Evolutionary conservation across 2,113 vertebrate species (phyloP).

Genomic region (Muscicapa adusta): DNA sequence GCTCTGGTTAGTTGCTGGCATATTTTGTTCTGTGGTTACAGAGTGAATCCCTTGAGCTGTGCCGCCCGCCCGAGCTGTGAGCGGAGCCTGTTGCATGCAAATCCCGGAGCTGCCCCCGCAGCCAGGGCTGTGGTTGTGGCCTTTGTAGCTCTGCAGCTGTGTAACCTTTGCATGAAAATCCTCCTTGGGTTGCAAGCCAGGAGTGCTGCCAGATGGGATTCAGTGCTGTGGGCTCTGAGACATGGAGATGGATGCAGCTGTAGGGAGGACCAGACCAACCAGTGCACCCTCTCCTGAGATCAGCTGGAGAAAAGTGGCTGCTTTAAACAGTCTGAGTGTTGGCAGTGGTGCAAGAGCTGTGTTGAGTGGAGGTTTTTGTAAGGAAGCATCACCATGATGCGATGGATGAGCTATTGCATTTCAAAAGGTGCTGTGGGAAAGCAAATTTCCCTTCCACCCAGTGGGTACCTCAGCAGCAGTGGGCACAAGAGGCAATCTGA

Average conservation of each 20-base stretch:
- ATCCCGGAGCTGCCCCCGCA: background rate
- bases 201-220: background rate
- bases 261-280: background rate
- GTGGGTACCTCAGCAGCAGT: background rate
- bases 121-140: background rate
- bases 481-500: background rate
- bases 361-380: background rate
- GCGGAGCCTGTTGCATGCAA: background rate
- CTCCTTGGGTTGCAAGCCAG: background rate
- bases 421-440: background rate
- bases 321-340: background rate
- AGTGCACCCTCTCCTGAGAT: background rate
- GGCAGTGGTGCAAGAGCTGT: background rate
- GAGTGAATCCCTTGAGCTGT: background rate
- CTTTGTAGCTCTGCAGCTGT: background rate
- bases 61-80: background rate
- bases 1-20: background rate
- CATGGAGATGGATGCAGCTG: background rate
- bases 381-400: background rate
- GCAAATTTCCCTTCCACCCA: background rate
- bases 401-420: background rate
- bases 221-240: rapidly evolving
- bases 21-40: background rate
- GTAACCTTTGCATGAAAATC: background rate
- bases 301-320: background rate